phyloP scores from a whole-genome alignment of 2,797 vertebrate species.

The Microctenopoma steveboyesi region DNA sequence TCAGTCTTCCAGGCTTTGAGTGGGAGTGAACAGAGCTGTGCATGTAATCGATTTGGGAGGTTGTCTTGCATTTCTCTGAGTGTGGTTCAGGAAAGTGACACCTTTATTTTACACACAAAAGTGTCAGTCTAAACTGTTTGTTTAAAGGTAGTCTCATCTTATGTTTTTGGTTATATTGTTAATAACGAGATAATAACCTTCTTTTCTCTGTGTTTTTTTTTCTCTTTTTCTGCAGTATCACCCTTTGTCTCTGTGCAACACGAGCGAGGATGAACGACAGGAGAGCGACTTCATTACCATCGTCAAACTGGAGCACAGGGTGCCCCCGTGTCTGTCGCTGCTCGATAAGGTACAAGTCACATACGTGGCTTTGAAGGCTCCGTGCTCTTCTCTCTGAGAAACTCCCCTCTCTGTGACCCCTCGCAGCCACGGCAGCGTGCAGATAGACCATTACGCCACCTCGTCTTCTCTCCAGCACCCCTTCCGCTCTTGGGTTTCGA shows the following conservation, averaged over 20 bases:
- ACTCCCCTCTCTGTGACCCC: slow-evolving; percentile 50
- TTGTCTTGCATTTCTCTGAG: slow-evolving; percentile 57
- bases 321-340: slow-evolving; percentile 90
- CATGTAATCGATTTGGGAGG: slow-evolving; percentile 74
- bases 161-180: too few relatives aligned
- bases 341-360: slow-evolving; percentile 88
- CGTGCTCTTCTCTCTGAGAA: slow-evolving; percentile 44
- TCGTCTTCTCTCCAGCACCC: slow-evolving; percentile 45
- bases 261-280: slow-evolving; percentile 94
- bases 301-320: slow-evolving; percentile 93
- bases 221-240: slow-evolving; percentile 86
- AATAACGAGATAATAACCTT: too few relatives aligned
- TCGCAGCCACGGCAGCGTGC: slow-evolving; percentile 47
- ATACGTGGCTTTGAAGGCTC: background rate
- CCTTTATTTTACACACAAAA: slow-evolving; percentile 52
- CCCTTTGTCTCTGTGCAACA: slow-evolving; percentile 96
- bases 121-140: slow-evolving; percentile 20
- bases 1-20: slow-evolving; percentile 65
- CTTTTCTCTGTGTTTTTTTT: background rate
- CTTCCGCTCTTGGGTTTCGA: slow-evolving; percentile 62
- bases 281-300: slow-evolving; percentile 94
- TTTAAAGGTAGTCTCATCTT: background rate
- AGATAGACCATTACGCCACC: slow-evolving; percentile 47
- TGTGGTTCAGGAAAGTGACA: slow-evolving; percentile 42
- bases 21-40: slow-evolving; percentile 64